Percentiles rank a stretch among this genome's conserved stretches.
phyloP scores from a whole-genome alignment of 2,888 invertebrate species.

The Stegana nigrithorax region DNA sequence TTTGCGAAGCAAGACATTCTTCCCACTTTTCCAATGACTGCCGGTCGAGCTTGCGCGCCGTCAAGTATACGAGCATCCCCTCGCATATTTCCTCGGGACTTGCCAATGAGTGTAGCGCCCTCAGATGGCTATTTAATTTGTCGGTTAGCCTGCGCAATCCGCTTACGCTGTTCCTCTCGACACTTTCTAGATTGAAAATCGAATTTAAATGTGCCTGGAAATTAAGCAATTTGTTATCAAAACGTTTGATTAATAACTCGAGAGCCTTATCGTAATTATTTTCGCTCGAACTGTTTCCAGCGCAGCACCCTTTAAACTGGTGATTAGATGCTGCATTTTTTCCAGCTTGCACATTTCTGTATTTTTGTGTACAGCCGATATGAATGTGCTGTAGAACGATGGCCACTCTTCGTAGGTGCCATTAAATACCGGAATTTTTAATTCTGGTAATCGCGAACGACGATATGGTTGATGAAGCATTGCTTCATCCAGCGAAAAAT shows the following conservation, averaged over 20 bases:
- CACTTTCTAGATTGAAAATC: not conserved
- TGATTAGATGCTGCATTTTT: conserved; percentile 33
- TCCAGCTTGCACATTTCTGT: too few species aligned
- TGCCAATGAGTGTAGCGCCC: too few species aligned
- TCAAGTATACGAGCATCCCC: too few species aligned
- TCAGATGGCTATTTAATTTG: too few species aligned
- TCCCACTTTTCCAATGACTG: not conserved
- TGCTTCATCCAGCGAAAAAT: conserved; percentile 18
- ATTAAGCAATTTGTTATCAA: conserved; percentile 28
- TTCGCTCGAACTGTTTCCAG: too few species aligned
- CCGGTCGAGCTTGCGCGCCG: too few species aligned
- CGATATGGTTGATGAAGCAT: not conserved
- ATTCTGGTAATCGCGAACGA: conserved; percentile 30
- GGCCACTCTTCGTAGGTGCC: conserved; percentile 31
- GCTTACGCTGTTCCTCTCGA: not conserved
- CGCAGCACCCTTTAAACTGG: too few species aligned
- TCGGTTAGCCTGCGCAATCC: too few species aligned
- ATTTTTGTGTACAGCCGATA: too few species aligned
- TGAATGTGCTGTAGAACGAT: conserved; percentile 32
- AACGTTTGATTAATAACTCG: conserved; percentile 28
- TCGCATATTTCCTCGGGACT: too few species aligned
- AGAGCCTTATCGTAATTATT: conserved; percentile 28
- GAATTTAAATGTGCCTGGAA: conserved; percentile 22
- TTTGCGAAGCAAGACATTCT: not conserved
- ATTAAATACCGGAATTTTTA: conserved; percentile 27